Base-by-base conservation (phyloP, 2,797 vertebrate species). In the Pantherophis alleghaniensis region DNA sequence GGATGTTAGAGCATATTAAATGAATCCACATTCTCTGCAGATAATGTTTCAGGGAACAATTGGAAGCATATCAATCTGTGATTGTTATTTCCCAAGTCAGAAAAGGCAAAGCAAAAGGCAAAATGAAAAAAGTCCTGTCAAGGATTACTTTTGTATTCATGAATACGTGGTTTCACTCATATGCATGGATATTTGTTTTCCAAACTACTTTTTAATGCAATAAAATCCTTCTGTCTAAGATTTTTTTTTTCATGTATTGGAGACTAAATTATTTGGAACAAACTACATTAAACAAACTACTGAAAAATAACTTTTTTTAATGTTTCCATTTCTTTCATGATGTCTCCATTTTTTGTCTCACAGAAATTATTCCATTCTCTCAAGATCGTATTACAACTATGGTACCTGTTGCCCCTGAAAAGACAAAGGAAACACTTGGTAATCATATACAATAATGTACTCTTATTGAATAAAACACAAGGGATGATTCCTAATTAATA, bases 371-470 rank as follows among this genome's bases (percentile, higher is more conserved):
- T 94, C 95, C 95, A 87, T 86, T 94, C 56, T 97, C 95, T 63
- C 96, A 95, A 91, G 97, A 96, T 63, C 87, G 61, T 94, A 92
- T 94, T 94, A 96, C 97, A 92, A 96, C 96, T 92, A 93, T 95
- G 95, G 94, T 96, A 94, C 97, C 97, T 95, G 95, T 1, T 95
- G 93, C 95, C 93, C 95, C 96, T 94, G 96, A 97, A 93, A 92
- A 93, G 95, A 93, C 95, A 96, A 97, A 89, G 94, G 94, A 97
- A 93, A 97, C 96, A 86, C 92, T 93, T 94, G 98, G 98, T 98
- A 98, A 98, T 94, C 55, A 24, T 32, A 0, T 90, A 88, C 92
- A 94, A 93, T 91, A 94, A 95, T 96, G 92, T 60, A 61, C 94
- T 96, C 93, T 96, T 92, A 95, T 94, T 93, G 94, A 93, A 94